Evolutionary conservation across 2,797 vertebrate species (phyloP), one percentile per base, ranked within the genome.

Genomic region (Petrocephalus sullivani): DNA sequence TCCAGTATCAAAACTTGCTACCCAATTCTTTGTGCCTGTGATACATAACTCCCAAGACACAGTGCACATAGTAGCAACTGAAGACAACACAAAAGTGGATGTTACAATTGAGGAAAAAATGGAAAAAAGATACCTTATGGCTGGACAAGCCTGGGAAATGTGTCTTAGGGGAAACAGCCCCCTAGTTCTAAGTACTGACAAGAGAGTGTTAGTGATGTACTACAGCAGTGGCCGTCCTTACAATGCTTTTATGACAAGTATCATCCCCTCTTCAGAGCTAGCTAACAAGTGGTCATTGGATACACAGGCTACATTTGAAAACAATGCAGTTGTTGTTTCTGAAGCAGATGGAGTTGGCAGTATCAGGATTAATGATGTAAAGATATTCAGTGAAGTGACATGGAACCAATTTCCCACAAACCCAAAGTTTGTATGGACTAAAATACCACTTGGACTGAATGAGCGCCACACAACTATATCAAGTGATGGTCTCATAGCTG

Each of bases 161-260:
- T 2, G 0, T 0, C 87, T 89, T 7, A 7, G 0, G 12, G 4
- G 16, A 28, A 51, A 46, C 2, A n/a, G 41, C 1, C 37, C 90
- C 1, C 16, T 87, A 21, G 8, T 90, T 6, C 82, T 93, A 16
- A 85, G 56, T 58, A 92, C 92, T 81, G 89, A 89, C 87, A 92
- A 92, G 87, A 93, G 89, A 58, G 61, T 93, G 6, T 91, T 93
- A 92, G 92, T 93, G 28, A 91, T 93, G 90, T 93, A 92, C 89
- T 86, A 89, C 21, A 92, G 92, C 53, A 87, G 37, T 41, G 91
- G 92, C 51, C 0, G 12, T 7, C 91, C 91, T 21, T 49, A 61
- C n/a, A 91, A 92, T 57, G 90, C 90, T 23, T 93, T 91, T 87
- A 60, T 93, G 16, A 90, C 90, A 5, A 90, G 88, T 87, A 88